Base-by-base conservation (phyloP, 2,797 vertebrate species). In the Hoplostethus atlanticus region DNA sequence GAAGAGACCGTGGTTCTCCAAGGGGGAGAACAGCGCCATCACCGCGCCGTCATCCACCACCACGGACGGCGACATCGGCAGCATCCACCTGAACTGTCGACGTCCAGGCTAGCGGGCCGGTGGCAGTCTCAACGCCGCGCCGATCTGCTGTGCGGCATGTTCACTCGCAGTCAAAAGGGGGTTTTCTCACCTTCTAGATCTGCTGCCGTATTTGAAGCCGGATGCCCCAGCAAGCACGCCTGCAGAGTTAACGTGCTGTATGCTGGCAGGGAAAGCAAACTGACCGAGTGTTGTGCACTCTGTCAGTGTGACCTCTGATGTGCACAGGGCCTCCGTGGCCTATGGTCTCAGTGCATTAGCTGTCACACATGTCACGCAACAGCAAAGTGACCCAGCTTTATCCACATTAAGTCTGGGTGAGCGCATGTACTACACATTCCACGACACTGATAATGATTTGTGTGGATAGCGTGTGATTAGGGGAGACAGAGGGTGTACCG, bases 181-280 rank as follows among this genome's bases (percentile, higher is more conserved):
- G 12, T 42, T 61, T 71, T 59, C 63, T 65, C 63, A 51, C 53
- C 51, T 25, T 76, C 58, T 16, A 10, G 38, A 57, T 66, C 75
- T 64, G 42, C 54, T 16, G 73, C 28, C 56, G 77, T 73, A 68
- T 65, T 79, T 77, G 52, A 28, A 38, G 60, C 17, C 0, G 0
- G 42, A 47, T 61, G 44, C 47, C 48, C 77, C 51, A 67, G 58
- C 77, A 53, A 46, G 51, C 38, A 40, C 1, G 44, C 13, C 56
- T 50, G 34, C 15, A 25, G 66, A 42, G 70, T 62, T 64, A 47
- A 4, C 36, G 38, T 15, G 17, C 4, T 7, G 6, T 1, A 13
- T 50, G 57, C 31, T n/a, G n/a, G n/a, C n/a, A 25, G 16, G 44
- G 44, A 46, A 5, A 71, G 16, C 44, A 10, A 1, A 55, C 46